Evolutionary conservation across 2,888 invertebrate genomes (phyloP), one percentile per base, ranked within the genome.

Genomic region (Xestobium rufovillosum): DNA sequence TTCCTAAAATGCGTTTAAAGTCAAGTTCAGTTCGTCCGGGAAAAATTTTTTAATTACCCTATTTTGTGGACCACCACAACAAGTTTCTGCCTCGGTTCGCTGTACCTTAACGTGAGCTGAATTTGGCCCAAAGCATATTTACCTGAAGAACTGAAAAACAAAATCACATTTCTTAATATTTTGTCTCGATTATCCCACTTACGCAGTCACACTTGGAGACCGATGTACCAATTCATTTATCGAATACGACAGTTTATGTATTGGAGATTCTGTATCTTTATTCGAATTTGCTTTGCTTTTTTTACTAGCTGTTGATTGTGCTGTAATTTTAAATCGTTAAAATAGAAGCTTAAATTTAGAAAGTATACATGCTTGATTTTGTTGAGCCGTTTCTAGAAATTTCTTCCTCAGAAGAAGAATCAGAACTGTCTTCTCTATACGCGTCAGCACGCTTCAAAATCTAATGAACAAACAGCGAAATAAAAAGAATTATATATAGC

Each of bases 61-160:
- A 90, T 82, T 67, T 84, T 86, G 61, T 92, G 90, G 1, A 94
- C 78, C 4, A 83, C 83, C 15, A 90, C 72, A 31, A 80, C 72
- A 4, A 94, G 71, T 44, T 81, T 80, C 63, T 89, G 87, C 33
- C 87, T 72, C 47, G 79, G 80, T 42, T 77, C 73, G 54, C 83
- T 86, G 67, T 90, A 91, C 36, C 83, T 76, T 14, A 91, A 67
- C 0, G 88, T 84, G 23, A 92, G 57, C 57, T 89, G 78, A 42
- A 92, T 80, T 44, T 83, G 76, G 0, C 86, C 86, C 31, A 84
- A n/a, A 19, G 6, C 23, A 19, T 19, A n/a, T 19, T 8, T n/a
- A 8, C 23, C 63, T 6, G 77, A 78, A 17, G 74, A 31, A 13
- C 31, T 31, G 14, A 8, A 31, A 31, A 9, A 4, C n/a, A n/a